Evolutionary conservation across 2,797 vertebrate genomes (phyloP), one percentile per base, ranked within the genome.

Genomic region (Allobates femoralis): DNA sequence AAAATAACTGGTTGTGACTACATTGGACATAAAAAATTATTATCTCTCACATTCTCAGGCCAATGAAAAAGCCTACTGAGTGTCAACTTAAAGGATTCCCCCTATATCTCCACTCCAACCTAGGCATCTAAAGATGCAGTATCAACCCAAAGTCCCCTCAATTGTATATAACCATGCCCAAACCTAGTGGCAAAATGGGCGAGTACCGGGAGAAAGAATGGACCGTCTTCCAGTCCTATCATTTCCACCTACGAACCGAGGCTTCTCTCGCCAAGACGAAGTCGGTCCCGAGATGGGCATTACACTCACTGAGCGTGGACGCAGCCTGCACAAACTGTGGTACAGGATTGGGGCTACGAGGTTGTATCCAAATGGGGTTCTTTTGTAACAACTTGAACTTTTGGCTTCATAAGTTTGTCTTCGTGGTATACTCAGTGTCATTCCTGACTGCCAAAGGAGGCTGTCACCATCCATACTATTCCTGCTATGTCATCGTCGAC

Each of bases 191-290:
- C 97, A 91, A n/a, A n/a, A 97, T 96, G 11, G 98, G 98, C 0
- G 96, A 98, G 26, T 95, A 99, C 60, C 98, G 98, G 0, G 98
- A 98, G 0, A 98, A 99, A 26, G 97, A 99, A 92, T 99, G 98
- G 98, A 99, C 98, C 0, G 97, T 99, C 84, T 99, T 99, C 92
- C 98, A 99, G 93, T 99, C 98, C 85, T 99, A 99, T 94, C 98
- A 99, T 92, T n/a, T 98, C 98, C 56, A 99, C 98, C 26, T 99
- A 99, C 0, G 97, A 99, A 93, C 97, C 98, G 0, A n/a, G n/a
- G 96, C 99, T 86, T 91, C 99, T 85, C 93, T 99, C 91, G 98
- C 98, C 91, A 98, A 98, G 91, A 99, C 98, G 21, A 97, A 97
- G 85, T 97, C 97, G 0, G 96, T n/a, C n/a, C 97, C 0, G 98